These are phyloP conservation scores for Cairina moschata DNA, from an alignment of 2,113 vertebrate species.

Conservation along the genomic window DNA sequence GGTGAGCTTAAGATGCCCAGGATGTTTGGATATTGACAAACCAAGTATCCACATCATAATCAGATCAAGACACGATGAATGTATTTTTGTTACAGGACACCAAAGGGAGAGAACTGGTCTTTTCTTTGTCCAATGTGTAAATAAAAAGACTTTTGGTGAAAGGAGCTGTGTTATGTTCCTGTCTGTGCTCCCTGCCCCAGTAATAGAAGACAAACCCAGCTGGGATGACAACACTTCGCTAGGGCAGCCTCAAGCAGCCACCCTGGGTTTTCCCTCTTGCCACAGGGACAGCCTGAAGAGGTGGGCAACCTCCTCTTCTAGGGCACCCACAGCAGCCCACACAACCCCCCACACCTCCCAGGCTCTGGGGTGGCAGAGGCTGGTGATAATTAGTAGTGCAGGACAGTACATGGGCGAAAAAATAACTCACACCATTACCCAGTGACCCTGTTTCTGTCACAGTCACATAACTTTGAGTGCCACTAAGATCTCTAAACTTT, in stretches of 20 bases:
- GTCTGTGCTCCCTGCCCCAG: neutral
- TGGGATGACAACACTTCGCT: neutral
- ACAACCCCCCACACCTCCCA: neutral
- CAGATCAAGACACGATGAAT: neutral
- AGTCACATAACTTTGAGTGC: neutral
- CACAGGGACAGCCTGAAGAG: neutral
- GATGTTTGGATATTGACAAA: neutral
- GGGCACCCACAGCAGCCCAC: neutral
- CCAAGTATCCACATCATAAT: neutral
- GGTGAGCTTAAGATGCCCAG: neutral
- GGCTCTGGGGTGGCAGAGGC: fast-evolving
- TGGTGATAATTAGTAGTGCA: neutral
- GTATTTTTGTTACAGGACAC: constrained; percentile 25
- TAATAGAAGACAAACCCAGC: neutral
- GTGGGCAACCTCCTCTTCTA: neutral
- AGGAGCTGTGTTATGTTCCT: neutral
- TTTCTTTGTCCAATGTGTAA: neutral
- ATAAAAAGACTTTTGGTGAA: constrained; percentile 60
- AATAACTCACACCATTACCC: neutral
- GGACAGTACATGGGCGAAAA: neutral
- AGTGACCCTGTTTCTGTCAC: neutral
- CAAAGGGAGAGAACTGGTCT: constrained; percentile 20
- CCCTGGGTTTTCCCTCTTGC: neutral
- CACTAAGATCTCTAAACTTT: neutral
- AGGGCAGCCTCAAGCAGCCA: neutral